phyloP scores from a whole-genome alignment of 2,797 vertebrate species.

The Echiichthys vipera region DNA sequence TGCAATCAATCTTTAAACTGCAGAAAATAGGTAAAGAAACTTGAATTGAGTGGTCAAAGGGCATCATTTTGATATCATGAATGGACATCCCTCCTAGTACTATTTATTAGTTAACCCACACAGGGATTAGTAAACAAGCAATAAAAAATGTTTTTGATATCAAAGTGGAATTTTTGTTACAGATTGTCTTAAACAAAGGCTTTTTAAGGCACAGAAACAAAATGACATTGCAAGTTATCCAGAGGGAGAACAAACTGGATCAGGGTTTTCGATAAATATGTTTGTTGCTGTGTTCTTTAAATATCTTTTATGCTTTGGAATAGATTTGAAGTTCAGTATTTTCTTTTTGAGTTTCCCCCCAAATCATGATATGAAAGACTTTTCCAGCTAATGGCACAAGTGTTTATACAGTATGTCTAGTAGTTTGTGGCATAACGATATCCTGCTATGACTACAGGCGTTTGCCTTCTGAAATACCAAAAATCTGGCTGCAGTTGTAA shows the following conservation, averaged over 20 bases:
- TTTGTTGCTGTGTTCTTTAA: neutral
- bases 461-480: constrained; percentile 18
- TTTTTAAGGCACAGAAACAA: neutral
- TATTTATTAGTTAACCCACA: neutral
- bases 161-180: neutral
- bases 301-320: neutral
- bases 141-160: neutral
- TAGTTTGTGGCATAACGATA: neutral
- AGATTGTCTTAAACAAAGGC: neutral
- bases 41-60: neutral
- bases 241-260: neutral
- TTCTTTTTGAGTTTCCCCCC: neutral
- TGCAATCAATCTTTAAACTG: neutral
- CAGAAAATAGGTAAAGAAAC: neutral
- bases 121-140: neutral
- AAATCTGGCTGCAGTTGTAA: constrained; percentile 21
- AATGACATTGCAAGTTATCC: constrained; percentile 1
- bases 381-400: neutral
- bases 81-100: neutral
- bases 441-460: constrained; percentile 9
- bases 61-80: neutral
- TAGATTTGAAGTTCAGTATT: neutral
- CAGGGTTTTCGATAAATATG: neutral
- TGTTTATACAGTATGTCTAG: neutral
- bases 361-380: neutral